These are phyloP conservation scores for Pogoniulus pusillus DNA, from an alignment of 2,797 vertebrate species.

Conservation along the genomic window DNA sequence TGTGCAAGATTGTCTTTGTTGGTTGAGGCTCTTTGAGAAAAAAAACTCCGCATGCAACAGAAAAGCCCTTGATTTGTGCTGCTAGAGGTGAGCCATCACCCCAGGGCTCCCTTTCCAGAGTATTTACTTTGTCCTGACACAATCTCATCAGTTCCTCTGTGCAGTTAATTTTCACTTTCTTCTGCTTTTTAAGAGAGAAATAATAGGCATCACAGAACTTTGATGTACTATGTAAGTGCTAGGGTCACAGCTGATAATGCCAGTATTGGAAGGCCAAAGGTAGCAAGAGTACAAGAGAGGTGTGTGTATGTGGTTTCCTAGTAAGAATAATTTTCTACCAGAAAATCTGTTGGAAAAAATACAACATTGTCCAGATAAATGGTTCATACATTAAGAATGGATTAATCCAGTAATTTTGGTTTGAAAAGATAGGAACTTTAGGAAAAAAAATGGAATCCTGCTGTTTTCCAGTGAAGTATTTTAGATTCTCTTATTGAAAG, in stretches of 20 bases:
- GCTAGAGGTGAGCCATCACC: background rate
- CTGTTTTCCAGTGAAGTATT: background rate
- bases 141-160: background rate
- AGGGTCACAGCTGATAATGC: background rate
- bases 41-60: background rate
- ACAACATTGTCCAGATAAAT: background rate
- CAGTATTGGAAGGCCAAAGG: background rate
- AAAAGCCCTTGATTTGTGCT: background rate
- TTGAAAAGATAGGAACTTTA: background rate
- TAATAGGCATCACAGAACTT: background rate
- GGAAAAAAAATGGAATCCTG: background rate
- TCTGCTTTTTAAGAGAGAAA: background rate
- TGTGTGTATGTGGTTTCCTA: background rate
- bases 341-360: background rate
- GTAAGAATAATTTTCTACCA: background rate
- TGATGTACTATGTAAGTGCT: background rate
- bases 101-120: background rate
- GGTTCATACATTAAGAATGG: background rate
- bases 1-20: background rate
- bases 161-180: conserved; percentile 7
- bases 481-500: background rate
- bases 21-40: background rate
- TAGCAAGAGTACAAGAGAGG: background rate
- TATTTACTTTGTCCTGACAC: background rate
- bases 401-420: background rate